These are phyloP conservation scores for Holacanthus passer DNA, from an alignment of 2,113 vertebrate species.

Conservation along the genomic window DNA sequence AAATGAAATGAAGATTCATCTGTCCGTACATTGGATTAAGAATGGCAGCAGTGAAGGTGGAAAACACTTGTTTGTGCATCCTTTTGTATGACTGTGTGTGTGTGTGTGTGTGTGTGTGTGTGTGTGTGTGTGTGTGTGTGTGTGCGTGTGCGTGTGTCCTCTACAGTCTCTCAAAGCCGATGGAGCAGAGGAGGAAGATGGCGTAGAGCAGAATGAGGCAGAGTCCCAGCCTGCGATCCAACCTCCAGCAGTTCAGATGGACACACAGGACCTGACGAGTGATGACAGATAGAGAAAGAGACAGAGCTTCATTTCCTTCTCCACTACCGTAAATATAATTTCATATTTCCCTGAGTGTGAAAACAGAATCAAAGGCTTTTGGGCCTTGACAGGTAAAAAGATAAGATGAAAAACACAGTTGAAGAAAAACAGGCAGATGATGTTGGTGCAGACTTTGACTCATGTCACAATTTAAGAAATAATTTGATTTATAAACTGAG, in stretches of 20 bases:
- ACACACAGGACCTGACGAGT: constrained; percentile 86
- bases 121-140: constrained; percentile 1
- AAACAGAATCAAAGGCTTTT: constrained; percentile 2
- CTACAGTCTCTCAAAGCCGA: constrained; percentile 83
- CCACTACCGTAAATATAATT: neutral
- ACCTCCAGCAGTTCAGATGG: constrained; percentile 85
- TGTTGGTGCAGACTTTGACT: neutral
- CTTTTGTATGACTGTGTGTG: neutral
- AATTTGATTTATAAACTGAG: neutral
- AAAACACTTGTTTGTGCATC: constrained; percentile 1
- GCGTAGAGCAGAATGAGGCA: constrained; percentile 82
- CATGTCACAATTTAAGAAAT: neutral
- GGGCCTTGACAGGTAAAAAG: neutral
- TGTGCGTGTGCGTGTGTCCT: constrained; percentile 6
- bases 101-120: neutral
- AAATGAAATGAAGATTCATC: constrained; percentile 38
- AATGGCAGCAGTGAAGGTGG: constrained; percentile 50
- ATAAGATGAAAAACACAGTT: neutral
- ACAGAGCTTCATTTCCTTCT: constrained; percentile 10
- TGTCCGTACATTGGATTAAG: constrained; percentile 12
- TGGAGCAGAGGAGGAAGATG: constrained; percentile 85
- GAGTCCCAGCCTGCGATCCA: constrained; percentile 85
- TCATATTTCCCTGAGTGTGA: neutral
- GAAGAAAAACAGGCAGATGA: constrained; percentile 11
- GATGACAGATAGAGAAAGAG: neutral